Evolutionary conservation across 2,113 vertebrate species (phyloP).

Genomic region (Dromas ardeola): DNA sequence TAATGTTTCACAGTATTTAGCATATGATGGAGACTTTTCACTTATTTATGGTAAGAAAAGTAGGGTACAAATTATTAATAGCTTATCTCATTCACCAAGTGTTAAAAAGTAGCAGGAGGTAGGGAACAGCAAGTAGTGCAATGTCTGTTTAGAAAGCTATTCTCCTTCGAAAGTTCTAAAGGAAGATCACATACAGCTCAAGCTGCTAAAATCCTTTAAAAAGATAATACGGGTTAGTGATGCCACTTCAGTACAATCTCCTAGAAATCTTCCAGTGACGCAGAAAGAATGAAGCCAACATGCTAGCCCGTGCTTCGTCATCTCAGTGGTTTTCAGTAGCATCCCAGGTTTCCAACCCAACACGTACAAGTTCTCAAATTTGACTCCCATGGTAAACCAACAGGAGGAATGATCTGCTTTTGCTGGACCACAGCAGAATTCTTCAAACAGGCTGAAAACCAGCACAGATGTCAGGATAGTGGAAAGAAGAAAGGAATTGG

Average conservation of each 20-base stretch:
- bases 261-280: neutral
- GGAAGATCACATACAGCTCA: neutral
- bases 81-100: neutral
- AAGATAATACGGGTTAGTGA: neutral
- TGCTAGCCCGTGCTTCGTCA: neutral
- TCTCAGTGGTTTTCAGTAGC: neutral
- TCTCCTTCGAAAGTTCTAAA: neutral
- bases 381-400: neutral
- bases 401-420: neutral
- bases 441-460: neutral
- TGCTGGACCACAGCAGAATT: neutral
- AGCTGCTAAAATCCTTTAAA: neutral
- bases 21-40: slow-evolving; percentile 8
- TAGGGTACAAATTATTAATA: slow-evolving; percentile 21
- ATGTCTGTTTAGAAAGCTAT: neutral
- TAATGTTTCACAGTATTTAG: neutral
- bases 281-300: neutral
- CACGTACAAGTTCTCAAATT: neutral
- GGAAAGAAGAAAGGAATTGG: neutral
- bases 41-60: slow-evolving; percentile 9
- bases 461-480: neutral
- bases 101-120: neutral
- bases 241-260: neutral
- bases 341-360: neutral
- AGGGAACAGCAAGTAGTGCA: neutral